Conservation (phyloP, 2,888 invertebrate species). For the Merodon equestris region DNA sequence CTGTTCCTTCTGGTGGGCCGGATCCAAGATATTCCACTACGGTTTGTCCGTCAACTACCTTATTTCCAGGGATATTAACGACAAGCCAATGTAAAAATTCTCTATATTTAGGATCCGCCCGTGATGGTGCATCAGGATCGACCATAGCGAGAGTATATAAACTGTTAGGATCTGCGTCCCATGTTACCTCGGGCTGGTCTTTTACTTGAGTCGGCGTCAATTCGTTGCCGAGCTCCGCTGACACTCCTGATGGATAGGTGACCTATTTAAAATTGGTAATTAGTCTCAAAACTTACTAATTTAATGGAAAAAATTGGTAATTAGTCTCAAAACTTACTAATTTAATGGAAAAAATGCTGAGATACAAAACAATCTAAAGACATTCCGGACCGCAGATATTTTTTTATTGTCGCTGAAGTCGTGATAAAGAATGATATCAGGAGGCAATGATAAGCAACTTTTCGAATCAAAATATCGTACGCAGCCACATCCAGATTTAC, state of each 20-base stretch:
- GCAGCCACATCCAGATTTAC: too few species aligned
- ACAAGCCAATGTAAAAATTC: constrained; percentile 97
- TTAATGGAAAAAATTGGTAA: constrained; percentile 59
- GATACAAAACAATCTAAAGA: background rate
- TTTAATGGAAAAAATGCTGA: background rate
- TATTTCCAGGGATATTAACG: constrained; percentile 88
- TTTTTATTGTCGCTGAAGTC: too few species aligned
- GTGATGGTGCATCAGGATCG: constrained; percentile 90
- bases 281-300: too few species aligned
- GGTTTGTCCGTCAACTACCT: constrained; percentile 86
- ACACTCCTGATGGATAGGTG: constrained; percentile 76
- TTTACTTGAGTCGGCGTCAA: constrained; percentile 89
- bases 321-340: constrained; percentile 53
- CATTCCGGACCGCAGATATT: background rate
- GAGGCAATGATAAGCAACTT: background rate
- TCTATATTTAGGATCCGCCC: constrained; percentile 87
- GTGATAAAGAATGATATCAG: too few species aligned
- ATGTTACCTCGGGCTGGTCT: constrained; percentile 84
- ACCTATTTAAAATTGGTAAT: constrained; percentile 53
- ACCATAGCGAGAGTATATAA: constrained; percentile 91
- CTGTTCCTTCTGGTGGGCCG: constrained; percentile 88
- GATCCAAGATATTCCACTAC: constrained; percentile 90
- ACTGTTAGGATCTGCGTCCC: constrained; percentile 81
- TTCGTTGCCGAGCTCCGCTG: constrained; percentile 84
- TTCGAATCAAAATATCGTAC: too few species aligned